Base-by-base conservation (phyloP, 30 jellyfish, hydroid and myxozoan genomes). In the Euphysa ruthae region DNA sequence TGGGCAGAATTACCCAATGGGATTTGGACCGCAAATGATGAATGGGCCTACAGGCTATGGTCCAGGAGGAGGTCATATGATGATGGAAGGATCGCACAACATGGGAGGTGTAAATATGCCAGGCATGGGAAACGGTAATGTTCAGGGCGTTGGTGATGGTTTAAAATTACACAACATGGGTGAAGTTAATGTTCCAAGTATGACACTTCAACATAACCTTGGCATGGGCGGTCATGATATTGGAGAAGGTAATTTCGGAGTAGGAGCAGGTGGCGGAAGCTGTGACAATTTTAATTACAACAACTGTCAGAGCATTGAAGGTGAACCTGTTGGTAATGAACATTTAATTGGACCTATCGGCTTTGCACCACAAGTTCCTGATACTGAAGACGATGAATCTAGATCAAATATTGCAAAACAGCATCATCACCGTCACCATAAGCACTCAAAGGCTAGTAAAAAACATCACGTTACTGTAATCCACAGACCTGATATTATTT, bases 401-500 rank as follows among this genome's bases (percentile, higher is more conserved):
- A 56, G 78, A n/a, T 70, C 78, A 24, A 31, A 55, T 12, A 43
- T 56, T 10, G 43, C 78, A 0, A 70, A 70, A 42, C 52, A 51
- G 55, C 14, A 25, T 22, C 28, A 61, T 7, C 52, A 43, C 12
- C n/a, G n/a, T n/a, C n/a, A n/a, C n/a, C n/a, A 31, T 20, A 82
- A 74, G 57, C 28, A 43, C 25, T 24, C 79, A 14, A 57, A 58
- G 50, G 87, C 56, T 4, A 51, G 34, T 34, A 85, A 85, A 92
- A 87, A 74, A 44, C 93, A 79, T 29, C 97, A 87, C 52, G 94
- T 79, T 19, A 73, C 85, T 5, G 93, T 73, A 3, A 70, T 72
- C 30, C 83, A 43, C 69, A 83, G 94, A 12, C 97, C 97, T 3
- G 87, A 73, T 42, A 72, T 87, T 22, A 82, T 87, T 8, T 79